Evolutionary conservation across 2,797 vertebrate genomes (phyloP).

Genomic region (Oreortyx pictus): DNA sequence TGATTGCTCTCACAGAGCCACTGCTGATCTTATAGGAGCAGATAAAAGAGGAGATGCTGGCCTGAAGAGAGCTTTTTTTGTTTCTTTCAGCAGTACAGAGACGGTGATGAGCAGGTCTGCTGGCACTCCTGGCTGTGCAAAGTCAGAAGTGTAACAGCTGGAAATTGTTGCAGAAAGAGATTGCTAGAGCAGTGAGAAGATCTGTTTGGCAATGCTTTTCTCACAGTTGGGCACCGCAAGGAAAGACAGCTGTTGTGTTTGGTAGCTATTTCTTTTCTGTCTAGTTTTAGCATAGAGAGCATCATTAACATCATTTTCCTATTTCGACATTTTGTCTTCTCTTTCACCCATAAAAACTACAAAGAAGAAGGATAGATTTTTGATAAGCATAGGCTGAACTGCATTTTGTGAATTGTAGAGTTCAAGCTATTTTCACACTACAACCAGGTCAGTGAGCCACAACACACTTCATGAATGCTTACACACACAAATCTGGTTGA

Average conservation of each 20-base stretch:
- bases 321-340: background rate
- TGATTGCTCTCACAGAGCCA: background rate
- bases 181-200: background rate
- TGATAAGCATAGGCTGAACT: background rate
- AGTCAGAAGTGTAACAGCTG: background rate
- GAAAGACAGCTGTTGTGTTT: conserved; percentile 23
- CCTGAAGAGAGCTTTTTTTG: background rate
- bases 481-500: background rate
- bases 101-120: background rate
- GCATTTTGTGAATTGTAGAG: background rate
- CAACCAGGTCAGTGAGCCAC: background rate
- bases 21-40: background rate
- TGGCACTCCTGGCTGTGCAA: background rate
- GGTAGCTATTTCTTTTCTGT: background rate
- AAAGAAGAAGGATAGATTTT: background rate
- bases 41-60: background rate
- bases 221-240: background rate
- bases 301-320: background rate
- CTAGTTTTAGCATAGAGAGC: background rate
- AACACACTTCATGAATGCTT: background rate
- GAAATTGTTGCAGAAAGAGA: background rate
- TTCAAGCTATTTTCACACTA: background rate
- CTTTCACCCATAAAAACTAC: background rate
- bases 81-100: conserved; percentile 1
- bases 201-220: background rate